A percentile compares a stretch with the other conserved stretches of the same genome.
Evolutionary conservation across 1,140 invertebrate species (phyloP).

Genomic region (Drosophila bocki): DNA sequence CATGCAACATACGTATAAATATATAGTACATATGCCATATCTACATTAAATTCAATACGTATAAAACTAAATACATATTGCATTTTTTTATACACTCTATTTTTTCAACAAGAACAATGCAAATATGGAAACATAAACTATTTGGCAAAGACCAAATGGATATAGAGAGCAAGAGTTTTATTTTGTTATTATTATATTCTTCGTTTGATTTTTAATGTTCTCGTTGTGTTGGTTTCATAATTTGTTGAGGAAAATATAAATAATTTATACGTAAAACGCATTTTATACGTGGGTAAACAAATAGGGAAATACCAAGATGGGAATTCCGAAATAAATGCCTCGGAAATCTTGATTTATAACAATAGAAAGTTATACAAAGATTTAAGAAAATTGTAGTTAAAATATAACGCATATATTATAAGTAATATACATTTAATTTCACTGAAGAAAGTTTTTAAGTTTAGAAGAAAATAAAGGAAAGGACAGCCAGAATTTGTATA

Average conservation of each 20-base stretch:
- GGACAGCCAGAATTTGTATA: too few relatives aligned
- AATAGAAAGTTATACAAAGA: too few relatives aligned
- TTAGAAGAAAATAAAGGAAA: neutral
- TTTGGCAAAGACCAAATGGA: slow-evolving; percentile 38
- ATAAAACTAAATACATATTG: slow-evolving; percentile 9
- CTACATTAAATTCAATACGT: slow-evolving; percentile 37
- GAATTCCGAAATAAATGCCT: neutral
- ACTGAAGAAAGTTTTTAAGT: neutral
- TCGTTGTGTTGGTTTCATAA: slow-evolving; percentile 8
- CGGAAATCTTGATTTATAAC: too few relatives aligned
- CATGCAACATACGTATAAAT: slow-evolving; percentile 45
- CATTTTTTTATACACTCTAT: slow-evolving; percentile 33
- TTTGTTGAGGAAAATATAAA: slow-evolving; percentile 51
- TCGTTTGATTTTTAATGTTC: slow-evolving; percentile 19
- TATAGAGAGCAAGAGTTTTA: neutral
- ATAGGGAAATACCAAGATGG: slow-evolving; percentile 1
- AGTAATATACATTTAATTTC: neutral
- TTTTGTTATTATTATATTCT: slow-evolving; percentile 5
- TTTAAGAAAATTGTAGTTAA: too few relatives aligned
- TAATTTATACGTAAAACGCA: slow-evolving; percentile 23
- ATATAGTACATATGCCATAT: slow-evolving; percentile 51
- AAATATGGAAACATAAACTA: slow-evolving; percentile 56
- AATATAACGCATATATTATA: too few relatives aligned
- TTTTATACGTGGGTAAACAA: slow-evolving; percentile 36
- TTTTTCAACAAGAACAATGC: slow-evolving; percentile 40